These are phyloP conservation scores for Helicolenus hilgendorfi DNA, from an alignment of 2,797 vertebrate species.

Conservation along the genomic window DNA sequence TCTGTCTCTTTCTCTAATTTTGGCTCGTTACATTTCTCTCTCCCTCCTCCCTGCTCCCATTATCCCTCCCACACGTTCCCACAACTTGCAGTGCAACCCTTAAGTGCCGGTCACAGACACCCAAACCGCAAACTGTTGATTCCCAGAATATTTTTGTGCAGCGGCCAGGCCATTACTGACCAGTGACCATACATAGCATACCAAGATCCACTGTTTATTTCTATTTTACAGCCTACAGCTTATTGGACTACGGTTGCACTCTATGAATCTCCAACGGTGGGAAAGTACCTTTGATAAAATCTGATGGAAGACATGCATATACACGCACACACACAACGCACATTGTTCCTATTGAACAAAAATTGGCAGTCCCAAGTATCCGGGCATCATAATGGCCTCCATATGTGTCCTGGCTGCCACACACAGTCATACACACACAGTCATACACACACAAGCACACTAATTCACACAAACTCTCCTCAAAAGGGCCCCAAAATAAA, in stretches of 20 bases:
- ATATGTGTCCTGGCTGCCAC: conserved; percentile 74
- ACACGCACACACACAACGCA: conserved; percentile 19
- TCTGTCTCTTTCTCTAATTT: conserved; percentile 57
- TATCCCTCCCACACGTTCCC: conserved; percentile 72
- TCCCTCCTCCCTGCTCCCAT: conserved; percentile 33
- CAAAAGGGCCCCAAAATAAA: conserved; percentile 70
- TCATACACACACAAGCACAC: conserved; percentile 8
- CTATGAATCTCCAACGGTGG: conserved; percentile 54
- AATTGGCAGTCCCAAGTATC: conserved; percentile 49
- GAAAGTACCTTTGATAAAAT: conserved; percentile 77
- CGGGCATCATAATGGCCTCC: conserved; percentile 76
- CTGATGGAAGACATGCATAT: conserved; percentile 2
- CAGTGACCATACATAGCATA: conserved; percentile 62
- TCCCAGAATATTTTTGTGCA: conserved; percentile 61
- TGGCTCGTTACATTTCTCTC: conserved; percentile 50
- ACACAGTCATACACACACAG: conserved; percentile 54
- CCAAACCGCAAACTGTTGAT: conserved; percentile 67
- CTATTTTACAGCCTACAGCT: conserved; percentile 21
- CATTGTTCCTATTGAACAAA: conserved; percentile 59
- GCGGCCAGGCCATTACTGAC: conserved; percentile 54
- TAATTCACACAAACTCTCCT: conserved; percentile 47
- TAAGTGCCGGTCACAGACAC: conserved; percentile 51
- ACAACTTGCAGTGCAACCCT: conserved; percentile 49
- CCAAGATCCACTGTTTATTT: conserved; percentile 45
- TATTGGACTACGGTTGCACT: not conserved